Conservation (phyloP, 1,140 invertebrate genomes). For the Listronotus bonariensis region DNA sequence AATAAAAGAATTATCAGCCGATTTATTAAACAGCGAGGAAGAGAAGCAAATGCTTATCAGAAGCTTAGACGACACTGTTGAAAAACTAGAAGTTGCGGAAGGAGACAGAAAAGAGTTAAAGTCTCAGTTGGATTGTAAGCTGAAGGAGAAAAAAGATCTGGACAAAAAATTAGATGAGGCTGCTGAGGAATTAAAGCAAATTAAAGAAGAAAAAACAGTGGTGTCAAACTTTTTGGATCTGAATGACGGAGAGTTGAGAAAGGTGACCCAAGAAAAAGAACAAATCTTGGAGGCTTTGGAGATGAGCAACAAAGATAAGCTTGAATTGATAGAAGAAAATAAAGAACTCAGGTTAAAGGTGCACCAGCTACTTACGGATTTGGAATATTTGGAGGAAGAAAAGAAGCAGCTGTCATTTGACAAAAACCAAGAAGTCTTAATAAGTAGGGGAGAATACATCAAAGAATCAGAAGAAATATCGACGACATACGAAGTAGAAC, state of each 20-base stretch:
- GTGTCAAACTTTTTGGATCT: slow-evolving; percentile 35
- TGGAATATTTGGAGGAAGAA: slow-evolving; percentile 25
- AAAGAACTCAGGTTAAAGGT: slow-evolving; percentile 23
- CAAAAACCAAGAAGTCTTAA: too few species aligned
- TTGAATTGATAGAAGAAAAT: slow-evolving; percentile 23
- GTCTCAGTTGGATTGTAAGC: neutral
- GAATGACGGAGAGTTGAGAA: slow-evolving; percentile 27
- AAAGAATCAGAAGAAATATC: too few species aligned
- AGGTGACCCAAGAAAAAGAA: slow-evolving; percentile 33
- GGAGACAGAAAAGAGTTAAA: slow-evolving; percentile 3
- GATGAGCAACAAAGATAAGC: slow-evolving; percentile 38
- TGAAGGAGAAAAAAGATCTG: neutral
- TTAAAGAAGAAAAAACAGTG: slow-evolving; percentile 28
- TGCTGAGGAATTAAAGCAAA: slow-evolving; percentile 10
- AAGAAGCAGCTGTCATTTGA: slow-evolving; percentile 9
- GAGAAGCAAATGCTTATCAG: slow-evolving; percentile 1
- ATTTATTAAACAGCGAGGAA: neutral
- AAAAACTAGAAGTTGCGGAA: slow-evolving; percentile 14
- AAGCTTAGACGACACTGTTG: slow-evolving; percentile 15
- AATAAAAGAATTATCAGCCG: slow-evolving; percentile 2
- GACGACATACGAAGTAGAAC: too few species aligned
- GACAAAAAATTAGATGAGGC: neutral
- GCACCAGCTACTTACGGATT: slow-evolving; percentile 16
- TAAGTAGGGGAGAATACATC: too few species aligned
- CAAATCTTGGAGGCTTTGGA: slow-evolving; percentile 36